Evolutionary conservation across 2,888 invertebrate genomes (phyloP).

Genomic region (Ceratothoa steindachneri): DNA sequence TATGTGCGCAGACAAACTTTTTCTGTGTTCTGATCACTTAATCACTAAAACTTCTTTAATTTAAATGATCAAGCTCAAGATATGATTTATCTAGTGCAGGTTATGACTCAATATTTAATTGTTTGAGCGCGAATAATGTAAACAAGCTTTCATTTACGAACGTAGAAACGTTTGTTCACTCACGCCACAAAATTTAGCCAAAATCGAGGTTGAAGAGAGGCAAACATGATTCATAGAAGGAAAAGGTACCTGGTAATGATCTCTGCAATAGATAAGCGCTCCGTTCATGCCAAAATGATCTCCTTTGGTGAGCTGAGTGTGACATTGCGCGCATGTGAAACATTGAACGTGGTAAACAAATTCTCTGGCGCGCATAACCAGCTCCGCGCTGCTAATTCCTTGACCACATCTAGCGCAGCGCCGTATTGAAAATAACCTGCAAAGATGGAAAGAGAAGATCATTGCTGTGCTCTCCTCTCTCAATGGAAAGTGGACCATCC

Average conservation of each 20-base stretch:
- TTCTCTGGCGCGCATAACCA: conserved; percentile 85
- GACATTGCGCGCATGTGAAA: conserved; percentile 82
- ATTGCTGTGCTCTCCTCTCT: neutral
- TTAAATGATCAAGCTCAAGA: no score
- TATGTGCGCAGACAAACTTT: no score
- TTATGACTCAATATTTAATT: no score
- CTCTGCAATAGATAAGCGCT: conserved; percentile 66
- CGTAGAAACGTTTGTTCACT: no score
- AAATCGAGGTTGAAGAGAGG: no score
- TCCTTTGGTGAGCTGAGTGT: conserved; percentile 69
- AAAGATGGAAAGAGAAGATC: neutral
- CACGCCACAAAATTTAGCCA: no score
- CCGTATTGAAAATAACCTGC: conserved; percentile 35
- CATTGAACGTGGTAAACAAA: conserved; percentile 83
- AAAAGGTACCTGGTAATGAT: conserved; percentile 65
- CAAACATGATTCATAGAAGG: no score
- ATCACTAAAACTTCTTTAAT: no score
- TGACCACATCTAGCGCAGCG: conserved; percentile 75
- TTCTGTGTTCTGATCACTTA: no score
- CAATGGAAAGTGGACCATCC: neutral
- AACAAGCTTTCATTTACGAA: no score
- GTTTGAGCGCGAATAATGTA: no score
- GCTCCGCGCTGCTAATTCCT: conserved; percentile 77
- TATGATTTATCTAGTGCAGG: no score
- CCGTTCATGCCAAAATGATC: conserved; percentile 75